phyloP scores from a whole-genome alignment of 2,113 vertebrate species.

The Octodon degus region DNA sequence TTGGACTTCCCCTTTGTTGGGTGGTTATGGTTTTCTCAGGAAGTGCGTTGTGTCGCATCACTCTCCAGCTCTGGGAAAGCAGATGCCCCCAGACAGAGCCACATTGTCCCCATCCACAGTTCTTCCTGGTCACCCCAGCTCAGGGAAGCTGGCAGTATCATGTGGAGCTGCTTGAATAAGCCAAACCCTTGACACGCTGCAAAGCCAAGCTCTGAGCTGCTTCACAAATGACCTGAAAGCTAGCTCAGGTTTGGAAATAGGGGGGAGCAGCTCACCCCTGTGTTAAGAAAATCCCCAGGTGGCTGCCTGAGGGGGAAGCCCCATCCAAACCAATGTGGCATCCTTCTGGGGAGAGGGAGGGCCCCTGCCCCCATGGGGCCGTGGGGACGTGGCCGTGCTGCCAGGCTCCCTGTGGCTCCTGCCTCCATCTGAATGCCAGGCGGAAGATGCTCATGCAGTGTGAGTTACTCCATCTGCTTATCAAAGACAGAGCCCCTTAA shows the following conservation, averaged over 20 bases:
- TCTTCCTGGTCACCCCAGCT: not conserved
- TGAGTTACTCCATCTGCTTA: not conserved
- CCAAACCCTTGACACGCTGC: too few relatives aligned
- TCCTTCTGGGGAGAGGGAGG: not conserved
- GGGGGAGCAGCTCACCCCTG: not conserved
- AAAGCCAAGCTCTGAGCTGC: not conserved
- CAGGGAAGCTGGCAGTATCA: not conserved
- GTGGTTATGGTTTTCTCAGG: constrained; percentile 64
- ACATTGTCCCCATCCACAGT: constrained; percentile 54
- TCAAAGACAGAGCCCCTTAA: not conserved
- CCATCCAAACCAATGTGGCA: not conserved
- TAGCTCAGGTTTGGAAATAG: not conserved
- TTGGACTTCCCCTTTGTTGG: constrained; percentile 29
- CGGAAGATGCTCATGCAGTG: rapidly evolving
- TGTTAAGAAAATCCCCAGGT: not conserved
- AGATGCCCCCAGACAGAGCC: constrained; percentile 64
- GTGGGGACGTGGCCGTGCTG: rapidly evolving
- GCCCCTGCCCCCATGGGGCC: not conserved
- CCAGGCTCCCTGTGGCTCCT: not conserved
- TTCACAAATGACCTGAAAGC: not conserved
- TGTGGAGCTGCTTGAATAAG: not conserved
- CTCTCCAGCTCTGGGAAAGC: not conserved
- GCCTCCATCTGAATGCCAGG: not conserved
- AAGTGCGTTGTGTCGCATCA: constrained; percentile 26
- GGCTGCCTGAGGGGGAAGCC: not conserved